Conservation (phyloP, 2,888 invertebrate species). For the Mycalesis mineus region DNA sequence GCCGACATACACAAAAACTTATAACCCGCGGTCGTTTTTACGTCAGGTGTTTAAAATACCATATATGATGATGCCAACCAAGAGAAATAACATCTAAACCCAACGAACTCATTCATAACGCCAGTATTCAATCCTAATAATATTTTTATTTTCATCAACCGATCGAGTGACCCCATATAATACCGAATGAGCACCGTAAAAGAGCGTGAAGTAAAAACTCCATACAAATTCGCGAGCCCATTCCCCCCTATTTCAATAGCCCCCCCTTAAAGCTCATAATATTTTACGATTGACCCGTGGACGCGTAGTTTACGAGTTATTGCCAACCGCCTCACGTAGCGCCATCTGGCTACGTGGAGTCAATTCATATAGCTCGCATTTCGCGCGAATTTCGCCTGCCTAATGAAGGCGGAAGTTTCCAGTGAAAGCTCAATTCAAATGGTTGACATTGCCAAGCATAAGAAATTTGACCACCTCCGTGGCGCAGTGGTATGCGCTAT, state of each 20-base stretch:
- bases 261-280: constrained; percentile 34
- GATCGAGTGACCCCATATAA: constrained; percentile 4
- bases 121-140: background rate
- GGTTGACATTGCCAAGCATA: too few relatives aligned
- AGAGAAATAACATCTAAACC: background rate
- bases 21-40: too few relatives aligned
- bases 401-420: background rate
- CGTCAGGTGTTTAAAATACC: too few relatives aligned
- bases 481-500: too few relatives aligned
- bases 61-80: too few relatives aligned
- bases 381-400: constrained; percentile 14
- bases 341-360: constrained; percentile 33
- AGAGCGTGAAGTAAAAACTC: constrained; percentile 4
- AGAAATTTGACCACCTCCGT: too few relatives aligned
- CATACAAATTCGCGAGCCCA: constrained; percentile 10
- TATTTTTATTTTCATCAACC: constrained; percentile 5
- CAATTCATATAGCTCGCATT: constrained; percentile 22
- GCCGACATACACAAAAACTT: too few relatives aligned
- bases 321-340: constrained; percentile 28
- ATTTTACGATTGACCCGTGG: constrained; percentile 38
- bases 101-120: background rate
- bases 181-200: background rate
- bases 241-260: constrained; percentile 29
- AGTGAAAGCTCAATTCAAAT: too few relatives aligned
- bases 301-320: constrained; percentile 22